These are phyloP conservation scores for Saimiri boliviensis DNA, from an alignment of 2,113 vertebrate genomes.

Conservation along the genomic window DNA sequence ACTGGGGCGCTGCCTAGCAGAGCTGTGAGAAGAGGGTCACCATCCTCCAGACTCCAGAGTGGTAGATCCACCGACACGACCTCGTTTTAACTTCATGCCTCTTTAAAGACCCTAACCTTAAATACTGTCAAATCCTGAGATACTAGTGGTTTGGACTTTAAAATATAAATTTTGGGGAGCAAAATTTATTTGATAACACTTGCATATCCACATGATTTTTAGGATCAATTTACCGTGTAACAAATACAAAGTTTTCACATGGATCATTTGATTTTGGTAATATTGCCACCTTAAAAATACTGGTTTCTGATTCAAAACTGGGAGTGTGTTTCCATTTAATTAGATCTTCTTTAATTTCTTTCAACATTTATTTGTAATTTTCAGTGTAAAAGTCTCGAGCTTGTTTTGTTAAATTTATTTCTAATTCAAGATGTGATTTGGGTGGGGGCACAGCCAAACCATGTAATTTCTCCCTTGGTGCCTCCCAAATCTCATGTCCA, in stretches of 20 bases:
- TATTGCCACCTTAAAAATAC: not conserved
- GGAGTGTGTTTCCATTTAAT: not conserved
- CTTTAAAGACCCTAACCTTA: too few relatives aligned
- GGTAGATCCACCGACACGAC: too few relatives aligned
- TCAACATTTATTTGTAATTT: not conserved
- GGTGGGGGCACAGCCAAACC: too few relatives aligned
- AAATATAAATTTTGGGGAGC: not conserved
- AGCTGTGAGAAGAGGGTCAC: too few relatives aligned
- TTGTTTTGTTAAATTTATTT: not conserved
- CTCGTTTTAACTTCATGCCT: too few relatives aligned
- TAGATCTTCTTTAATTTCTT: too few relatives aligned
- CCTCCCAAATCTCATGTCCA: too few relatives aligned
- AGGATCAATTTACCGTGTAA: not conserved
- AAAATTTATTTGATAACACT: not conserved
- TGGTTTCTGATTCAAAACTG: not conserved
- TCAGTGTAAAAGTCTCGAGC: not conserved
- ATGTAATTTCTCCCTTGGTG: too few relatives aligned
- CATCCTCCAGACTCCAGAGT: too few relatives aligned
- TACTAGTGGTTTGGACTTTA: not conserved
- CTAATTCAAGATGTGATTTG: too few relatives aligned
- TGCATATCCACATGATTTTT: not conserved
- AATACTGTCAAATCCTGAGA: not conserved
- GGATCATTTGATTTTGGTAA: not conserved
- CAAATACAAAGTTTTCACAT: not conserved
- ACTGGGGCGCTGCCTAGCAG: too few relatives aligned